Evolutionary conservation across 2,888 invertebrate genomes (phyloP), one percentile per base, ranked within the genome.

Genomic region (Pogonocherus hispidulus): DNA sequence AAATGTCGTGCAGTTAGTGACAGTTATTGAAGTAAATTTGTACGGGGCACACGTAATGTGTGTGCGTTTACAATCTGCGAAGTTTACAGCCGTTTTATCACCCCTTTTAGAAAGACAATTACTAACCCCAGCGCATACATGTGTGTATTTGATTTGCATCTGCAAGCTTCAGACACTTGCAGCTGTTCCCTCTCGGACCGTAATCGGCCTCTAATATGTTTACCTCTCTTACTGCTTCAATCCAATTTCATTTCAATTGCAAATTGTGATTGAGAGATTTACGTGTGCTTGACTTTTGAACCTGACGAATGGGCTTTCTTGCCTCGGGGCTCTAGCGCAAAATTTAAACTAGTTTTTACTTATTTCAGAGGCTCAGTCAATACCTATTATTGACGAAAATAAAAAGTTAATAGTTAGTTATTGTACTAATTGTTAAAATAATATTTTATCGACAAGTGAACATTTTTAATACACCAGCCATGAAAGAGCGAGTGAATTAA

Each of bases 141-240:
- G 56, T 54, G 69, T 72, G 72, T 75, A 68, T 77, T 75, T 73
- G 76, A 79, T 78, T 79, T 77, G 76, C 79, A 79, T 79, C 77
- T 78, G 78, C 74, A 75, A 74, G 70, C 72, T 78, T 74, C 73
- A 72, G 66, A 68, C 77, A 74, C 74, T 77, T 76, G 76, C 78
- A 78, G 76, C 79, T 79, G 77, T 73, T 76, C 76, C 77, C 74
- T 74, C 72, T 73, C 60, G 71, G 71, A 63, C 73, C 69, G 65
- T 77, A 79, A 79, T 79, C 77, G 74, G 69, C 76, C 75, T 69
- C 74, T 79, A 79, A 79, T 78, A 78, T 79, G 78, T 79, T 78
- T 79, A 77, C 77, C 71, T 75, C 78, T 79, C 78, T 74, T 76
- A 77, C 76, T 77, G 77, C 75, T 74, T 69, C 74, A 71, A 77